Percentiles rank a stretch among this genome's conserved stretches.
phyloP scores from a whole-genome alignment of 2,797 vertebrate species.

The Poecilia gillii region DNA sequence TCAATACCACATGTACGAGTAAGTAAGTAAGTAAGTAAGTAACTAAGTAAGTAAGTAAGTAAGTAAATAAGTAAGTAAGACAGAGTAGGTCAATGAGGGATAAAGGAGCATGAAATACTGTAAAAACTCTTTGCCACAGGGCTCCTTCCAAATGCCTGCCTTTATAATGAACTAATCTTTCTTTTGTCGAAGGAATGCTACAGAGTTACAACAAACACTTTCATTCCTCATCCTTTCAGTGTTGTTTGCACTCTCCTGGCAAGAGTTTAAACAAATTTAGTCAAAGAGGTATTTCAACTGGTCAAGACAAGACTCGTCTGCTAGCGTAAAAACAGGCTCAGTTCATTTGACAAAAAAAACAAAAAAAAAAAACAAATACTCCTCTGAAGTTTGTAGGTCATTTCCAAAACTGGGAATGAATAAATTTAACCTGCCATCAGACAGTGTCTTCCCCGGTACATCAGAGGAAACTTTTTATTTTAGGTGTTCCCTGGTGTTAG shows the following conservation, averaged over 20 bases:
- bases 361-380: constrained; percentile 39
- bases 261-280: constrained; percentile 64
- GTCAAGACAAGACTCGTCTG: constrained; percentile 67
- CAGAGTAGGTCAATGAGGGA: constrained; percentile 47
- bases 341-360: constrained; percentile 43
- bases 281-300: constrained; percentile 64
- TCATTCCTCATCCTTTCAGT: constrained; percentile 73
- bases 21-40: constrained; percentile 20
- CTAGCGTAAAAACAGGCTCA: constrained; percentile 24
- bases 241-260: constrained; percentile 62
- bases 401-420: constrained; percentile 32
- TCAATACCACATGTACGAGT: constrained; percentile 45
- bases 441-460: not conserved
- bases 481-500: constrained; percentile 4
- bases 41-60: not conserved
- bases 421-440: constrained; percentile 16
- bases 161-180: constrained; percentile 73
- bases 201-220: constrained; percentile 74
- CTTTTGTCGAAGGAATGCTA: constrained; percentile 80
- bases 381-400: constrained; percentile 50
- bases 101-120: constrained; percentile 69
- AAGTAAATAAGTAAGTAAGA: constrained; percentile 24
- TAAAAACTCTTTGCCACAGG: constrained; percentile 69
- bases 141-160: constrained; percentile 60
- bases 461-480: constrained; percentile 15